Conservation (phyloP, 1,140 invertebrate genomes). For the Cotesia chilonis region DNA sequence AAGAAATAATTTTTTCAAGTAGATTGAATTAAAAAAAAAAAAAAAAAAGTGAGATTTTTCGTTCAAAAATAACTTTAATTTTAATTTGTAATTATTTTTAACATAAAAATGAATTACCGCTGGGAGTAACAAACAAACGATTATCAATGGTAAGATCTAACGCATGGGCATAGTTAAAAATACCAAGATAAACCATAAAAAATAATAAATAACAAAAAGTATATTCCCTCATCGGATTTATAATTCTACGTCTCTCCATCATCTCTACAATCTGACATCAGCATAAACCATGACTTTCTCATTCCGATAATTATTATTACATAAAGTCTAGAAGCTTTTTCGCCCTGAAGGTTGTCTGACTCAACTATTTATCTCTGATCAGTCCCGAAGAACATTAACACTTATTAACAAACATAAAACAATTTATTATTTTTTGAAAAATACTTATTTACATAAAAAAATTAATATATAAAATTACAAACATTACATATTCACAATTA, state of each 20-base stretch:
- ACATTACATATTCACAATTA: neutral
- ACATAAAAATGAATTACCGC: constrained; percentile 50
- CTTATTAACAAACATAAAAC: too few relatives aligned
- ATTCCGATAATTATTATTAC: constrained; percentile 1
- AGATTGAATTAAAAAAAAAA: too few relatives aligned
- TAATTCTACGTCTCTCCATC: constrained; percentile 13
- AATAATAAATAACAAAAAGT: neutral
- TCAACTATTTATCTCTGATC: constrained; percentile 1
- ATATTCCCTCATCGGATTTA: constrained; percentile 6
- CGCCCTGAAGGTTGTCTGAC: neutral
- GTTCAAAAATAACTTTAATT: neutral
- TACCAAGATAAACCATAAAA: constrained; percentile 9
- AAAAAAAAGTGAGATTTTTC: too few relatives aligned
- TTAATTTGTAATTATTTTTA: neutral
- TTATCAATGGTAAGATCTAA: constrained; percentile 54
- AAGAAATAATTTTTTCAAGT: too few relatives aligned
- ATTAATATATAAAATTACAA: constrained; percentile 4
- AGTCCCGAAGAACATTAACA: neutral
- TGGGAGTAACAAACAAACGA: constrained; percentile 50
- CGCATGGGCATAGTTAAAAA: constrained; percentile 5
- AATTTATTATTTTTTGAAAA: neutral
- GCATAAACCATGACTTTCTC: constrained; percentile 30
- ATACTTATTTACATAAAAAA: neutral
- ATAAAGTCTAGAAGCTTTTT: constrained; percentile 2
- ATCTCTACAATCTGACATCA: neutral